phyloP scores from a whole-genome alignment of 2,888 invertebrate genomes.

The Pseudeuparius sepicola region DNA sequence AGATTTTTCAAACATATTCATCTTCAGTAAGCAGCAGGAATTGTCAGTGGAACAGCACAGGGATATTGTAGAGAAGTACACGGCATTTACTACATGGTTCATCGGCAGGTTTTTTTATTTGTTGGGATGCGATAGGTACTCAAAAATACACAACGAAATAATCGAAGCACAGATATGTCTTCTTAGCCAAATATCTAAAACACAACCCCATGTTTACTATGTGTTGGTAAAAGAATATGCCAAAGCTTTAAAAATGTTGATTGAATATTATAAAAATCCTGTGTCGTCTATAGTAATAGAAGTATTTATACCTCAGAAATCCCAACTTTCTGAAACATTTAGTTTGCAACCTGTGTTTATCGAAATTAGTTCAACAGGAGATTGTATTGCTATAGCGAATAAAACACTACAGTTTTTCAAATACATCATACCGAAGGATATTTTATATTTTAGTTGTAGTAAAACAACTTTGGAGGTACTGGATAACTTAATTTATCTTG shows the following conservation, averaged over 20 bases:
- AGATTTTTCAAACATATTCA: conserved; percentile 46
- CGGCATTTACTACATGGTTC: conserved; percentile 55
- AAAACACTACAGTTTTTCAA: conserved; percentile 30
- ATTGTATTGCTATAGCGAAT: conserved; percentile 27
- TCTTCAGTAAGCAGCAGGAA: conserved; percentile 41
- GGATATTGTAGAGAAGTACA: conserved; percentile 33
- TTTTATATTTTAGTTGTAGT: conserved; percentile 26
- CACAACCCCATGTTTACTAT: conserved; percentile 43
- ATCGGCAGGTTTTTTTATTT: conserved; percentile 57
- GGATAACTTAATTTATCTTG: conserved; percentile 27
- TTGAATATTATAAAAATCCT: conserved; percentile 38
- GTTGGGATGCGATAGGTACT: conserved; percentile 45
- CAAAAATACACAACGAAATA: conserved; percentile 42
- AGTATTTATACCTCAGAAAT: conserved; percentile 41
- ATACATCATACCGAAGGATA: conserved; percentile 26
- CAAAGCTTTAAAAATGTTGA: conserved; percentile 38
- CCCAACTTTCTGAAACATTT: conserved; percentile 30
- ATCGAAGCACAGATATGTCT: conserved; percentile 49
- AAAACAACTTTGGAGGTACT: conserved; percentile 23
- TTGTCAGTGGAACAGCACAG: conserved; percentile 42
- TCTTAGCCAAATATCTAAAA: conserved; percentile 43
- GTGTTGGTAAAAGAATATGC: conserved; percentile 44
- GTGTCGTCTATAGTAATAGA: conserved; percentile 32
- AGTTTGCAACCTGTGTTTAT: conserved; percentile 31
- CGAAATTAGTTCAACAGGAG: conserved; percentile 25